Evolutionary conservation across 1,140 invertebrate genomes (phyloP).

Genomic region (Hestina assimilis): DNA sequence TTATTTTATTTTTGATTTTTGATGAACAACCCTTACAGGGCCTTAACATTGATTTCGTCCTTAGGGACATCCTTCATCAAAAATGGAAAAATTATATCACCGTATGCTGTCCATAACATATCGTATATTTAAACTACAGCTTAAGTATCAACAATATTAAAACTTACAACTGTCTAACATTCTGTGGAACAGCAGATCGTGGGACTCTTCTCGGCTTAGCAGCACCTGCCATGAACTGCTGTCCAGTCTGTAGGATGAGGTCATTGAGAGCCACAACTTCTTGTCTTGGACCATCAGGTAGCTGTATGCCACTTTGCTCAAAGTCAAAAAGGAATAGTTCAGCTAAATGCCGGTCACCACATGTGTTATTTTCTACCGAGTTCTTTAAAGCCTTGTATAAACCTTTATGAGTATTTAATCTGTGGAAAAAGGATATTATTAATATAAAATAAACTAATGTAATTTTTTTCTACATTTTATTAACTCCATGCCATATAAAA

Average conservation of each 20-base stretch:
- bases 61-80: too few relatives aligned
- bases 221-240: slow-evolving; percentile 90
- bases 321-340: slow-evolving; percentile 97
- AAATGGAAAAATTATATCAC: too few relatives aligned
- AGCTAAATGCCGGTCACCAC: slow-evolving; percentile 91
- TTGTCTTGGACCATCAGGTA: slow-evolving; percentile 86
- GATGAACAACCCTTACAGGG: too few relatives aligned
- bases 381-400: slow-evolving; percentile 88
- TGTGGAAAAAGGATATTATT: too few relatives aligned
- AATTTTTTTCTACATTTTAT: too few relatives aligned
- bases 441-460: too few relatives aligned
- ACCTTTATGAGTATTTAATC: slow-evolving; percentile 92
- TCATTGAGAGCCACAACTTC: slow-evolving; percentile 92
- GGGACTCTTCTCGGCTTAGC: slow-evolving; percentile 83
- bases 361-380: slow-evolving; percentile 86
- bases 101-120: too few relatives aligned
- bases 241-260: slow-evolving; percentile 87
- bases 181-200: slow-evolving; percentile 83
- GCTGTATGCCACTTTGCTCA: slow-evolving; percentile 97
- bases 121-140: too few relatives aligned
- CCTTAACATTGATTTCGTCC: too few relatives aligned
- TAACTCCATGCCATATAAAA: too few relatives aligned
- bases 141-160: too few relatives aligned
- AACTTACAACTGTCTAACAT: slow-evolving; percentile 87
- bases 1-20: too few relatives aligned